phyloP scores from a whole-genome alignment of 2,888 invertebrate genomes.

The Phyllotreta cruciferae region DNA sequence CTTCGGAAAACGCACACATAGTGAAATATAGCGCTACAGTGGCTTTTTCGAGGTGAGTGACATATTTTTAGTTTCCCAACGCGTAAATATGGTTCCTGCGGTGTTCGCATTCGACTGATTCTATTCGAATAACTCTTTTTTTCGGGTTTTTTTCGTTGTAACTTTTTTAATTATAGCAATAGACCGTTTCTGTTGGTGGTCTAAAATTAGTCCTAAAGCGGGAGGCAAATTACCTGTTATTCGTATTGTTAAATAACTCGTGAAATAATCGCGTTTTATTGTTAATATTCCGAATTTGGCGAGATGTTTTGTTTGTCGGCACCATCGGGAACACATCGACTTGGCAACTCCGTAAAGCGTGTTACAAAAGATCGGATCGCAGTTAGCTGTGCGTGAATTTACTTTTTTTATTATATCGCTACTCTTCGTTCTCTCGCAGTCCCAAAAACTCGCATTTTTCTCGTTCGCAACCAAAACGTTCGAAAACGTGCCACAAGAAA shows the following conservation, averaged over 20 bases:
- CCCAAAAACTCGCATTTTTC: no score
- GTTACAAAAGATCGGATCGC: conserved; percentile 54
- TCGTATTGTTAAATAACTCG: conserved; percentile 32
- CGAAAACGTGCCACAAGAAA: conserved; percentile 15
- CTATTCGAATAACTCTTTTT: not conserved
- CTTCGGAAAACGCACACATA: conserved; percentile 49
- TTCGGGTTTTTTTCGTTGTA: conserved; percentile 20
- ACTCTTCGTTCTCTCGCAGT: no score
- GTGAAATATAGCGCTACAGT: conserved; percentile 48
- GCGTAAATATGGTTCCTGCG: conserved; percentile 15
- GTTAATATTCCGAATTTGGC: conserved; percentile 55
- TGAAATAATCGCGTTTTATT: conserved; percentile 38
- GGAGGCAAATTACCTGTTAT: conserved; percentile 51
- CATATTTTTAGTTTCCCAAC: conserved; percentile 55
- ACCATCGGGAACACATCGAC: conserved; percentile 60
- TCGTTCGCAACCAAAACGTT: not conserved
- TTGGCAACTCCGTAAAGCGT: conserved; percentile 60
- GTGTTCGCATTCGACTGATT: conserved; percentile 6
- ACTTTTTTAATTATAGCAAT: conserved; percentile 31
- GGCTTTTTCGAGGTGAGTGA: conserved; percentile 60
- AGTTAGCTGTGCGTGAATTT: conserved; percentile 36
- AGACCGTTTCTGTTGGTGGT: conserved; percentile 43
- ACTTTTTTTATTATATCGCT: not conserved
- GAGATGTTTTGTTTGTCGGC: conserved; percentile 59
- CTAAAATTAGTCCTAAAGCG: conserved; percentile 57